Conservation (phyloP, 1,140 invertebrate genomes). For the Caerostris extrusa region DNA sequence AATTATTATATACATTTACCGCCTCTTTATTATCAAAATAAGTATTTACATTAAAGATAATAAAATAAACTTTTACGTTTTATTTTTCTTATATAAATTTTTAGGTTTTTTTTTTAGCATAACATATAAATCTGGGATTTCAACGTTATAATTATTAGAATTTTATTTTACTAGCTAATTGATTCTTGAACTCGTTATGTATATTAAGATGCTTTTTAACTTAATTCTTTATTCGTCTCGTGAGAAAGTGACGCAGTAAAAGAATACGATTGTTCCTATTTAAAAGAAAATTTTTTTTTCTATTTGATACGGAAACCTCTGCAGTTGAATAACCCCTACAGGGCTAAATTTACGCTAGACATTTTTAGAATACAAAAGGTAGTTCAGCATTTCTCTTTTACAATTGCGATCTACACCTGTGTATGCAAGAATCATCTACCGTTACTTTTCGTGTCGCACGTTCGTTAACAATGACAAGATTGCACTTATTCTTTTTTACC, state of each 20-base stretch:
- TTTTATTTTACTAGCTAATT: background rate
- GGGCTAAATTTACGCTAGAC: slow-evolving; percentile 61
- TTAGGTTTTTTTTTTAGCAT: too few relatives aligned
- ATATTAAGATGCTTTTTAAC: background rate
- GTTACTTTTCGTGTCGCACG: background rate
- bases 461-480: background rate
- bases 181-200: background rate
- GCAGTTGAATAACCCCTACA: slow-evolving; percentile 63
- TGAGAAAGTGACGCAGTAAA: background rate
- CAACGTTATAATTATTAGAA: background rate
- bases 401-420: slow-evolving; percentile 30
- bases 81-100: too few relatives aligned
- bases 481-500: background rate
- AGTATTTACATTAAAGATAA: too few relatives aligned
- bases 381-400: slow-evolving; percentile 25
- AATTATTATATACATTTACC: too few relatives aligned
- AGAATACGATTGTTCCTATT: background rate
- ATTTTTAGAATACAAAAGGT: slow-evolving; percentile 70
- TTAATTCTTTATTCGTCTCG: background rate
- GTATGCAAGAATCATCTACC: slow-evolving; percentile 1
- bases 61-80: too few relatives aligned
- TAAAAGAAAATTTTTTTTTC: background rate
- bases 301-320: slow-evolving; percentile 26
- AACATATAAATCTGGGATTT: too few relatives aligned
- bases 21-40: too few relatives aligned